Evolutionary conservation across 2,113 vertebrate genomes (phyloP), one percentile per base, ranked within the genome.

Genomic region (Eubucco bourcierii): DNA sequence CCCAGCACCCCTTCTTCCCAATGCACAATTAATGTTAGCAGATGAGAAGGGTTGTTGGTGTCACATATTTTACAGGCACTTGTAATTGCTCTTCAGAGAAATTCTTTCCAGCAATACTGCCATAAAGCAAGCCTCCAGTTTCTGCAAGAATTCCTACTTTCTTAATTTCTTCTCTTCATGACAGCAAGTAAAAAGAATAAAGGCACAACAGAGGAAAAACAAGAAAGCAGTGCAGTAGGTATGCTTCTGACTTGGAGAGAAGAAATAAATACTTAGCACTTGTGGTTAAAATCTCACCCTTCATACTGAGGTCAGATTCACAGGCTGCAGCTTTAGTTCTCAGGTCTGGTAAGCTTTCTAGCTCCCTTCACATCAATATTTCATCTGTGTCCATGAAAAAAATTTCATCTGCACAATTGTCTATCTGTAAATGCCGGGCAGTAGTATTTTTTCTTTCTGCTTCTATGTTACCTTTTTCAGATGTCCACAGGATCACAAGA

Each of bases 1-100:
- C 16, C 58, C 76, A 72, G 34, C 31, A 83, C 7, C 11, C 6
- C 7, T 80, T 71, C 41, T 75, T 91, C 65, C 65, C 82, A 76
- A 61, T 12, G 27, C 16, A 79, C 56, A 93, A 83, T 74, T 83
- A 87, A 93, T 77, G 67, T 24, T 18, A 78, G 90, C 59, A 84
- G 79, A 94, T 74, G 23, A 80, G 76, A 61, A 72, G 39, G 23
- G 53, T 2, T 89, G 67, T 53, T 94, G 84, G 21, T 94, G 76
- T 56, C 82, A 91, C 29, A 31, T 67, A 89, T 82, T 89, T 93
- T 78, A 88, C 2, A 23, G 68, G 46, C 67, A 94, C 46, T 41
- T 77, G 27, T 87, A 91, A 80, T 64, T 87, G 73, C 85, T 93
- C 58, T 77, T 71, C 72, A 72, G 84, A 81, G 20, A 73, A 84